Evolutionary conservation across 2,888 invertebrate genomes (phyloP), one percentile per base, ranked within the genome.

Genomic region (Aphodius sticticus): DNA sequence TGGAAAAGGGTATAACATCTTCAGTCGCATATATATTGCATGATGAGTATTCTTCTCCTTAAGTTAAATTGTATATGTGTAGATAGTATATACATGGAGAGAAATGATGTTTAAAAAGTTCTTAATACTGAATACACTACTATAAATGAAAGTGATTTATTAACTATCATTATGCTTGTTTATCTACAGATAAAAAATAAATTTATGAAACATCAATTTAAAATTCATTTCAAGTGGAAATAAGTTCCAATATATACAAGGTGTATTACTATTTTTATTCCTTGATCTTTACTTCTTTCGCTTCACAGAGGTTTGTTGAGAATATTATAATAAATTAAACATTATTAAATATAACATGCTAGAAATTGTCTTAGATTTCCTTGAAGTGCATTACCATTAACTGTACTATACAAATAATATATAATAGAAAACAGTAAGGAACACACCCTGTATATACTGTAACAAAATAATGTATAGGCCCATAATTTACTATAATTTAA

Each of bases 1-100:
- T 53, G 53, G 53, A 53, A 53, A 53, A 53, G 53, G 53, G 12
- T 53, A 53, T 53, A 53, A 53, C 53, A 53, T 53, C 53, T 53
- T 53, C 53, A 53, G 53, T 53, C 53, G 53, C 53, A 53, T 53
- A 53, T 53, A 53, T 53, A 53, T 53, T 53, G 53, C 53, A 53
- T 53, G 53, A 53, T 12, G 53, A 53, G 53, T 53, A 53, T 53
- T 53, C 53, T 53, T 53, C 53, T 53, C 53, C 53, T 9, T 53
- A 38, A 6, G 53, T 53, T 53, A 12, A 1, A 9, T 9, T 9
- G 53, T 53, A 53, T 53, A 7, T 53, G 53, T 53, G 7, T 53
- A 53, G 7, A 53, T 53, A 53, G 53, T 9, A 53, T 53, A 53
- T 53, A 53, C 53, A 53, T 12, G 53, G 53, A 53, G 53, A 53